Evolutionary conservation across 2,113 vertebrate genomes (phyloP).

Genomic region (Platichthys flesus): DNA sequence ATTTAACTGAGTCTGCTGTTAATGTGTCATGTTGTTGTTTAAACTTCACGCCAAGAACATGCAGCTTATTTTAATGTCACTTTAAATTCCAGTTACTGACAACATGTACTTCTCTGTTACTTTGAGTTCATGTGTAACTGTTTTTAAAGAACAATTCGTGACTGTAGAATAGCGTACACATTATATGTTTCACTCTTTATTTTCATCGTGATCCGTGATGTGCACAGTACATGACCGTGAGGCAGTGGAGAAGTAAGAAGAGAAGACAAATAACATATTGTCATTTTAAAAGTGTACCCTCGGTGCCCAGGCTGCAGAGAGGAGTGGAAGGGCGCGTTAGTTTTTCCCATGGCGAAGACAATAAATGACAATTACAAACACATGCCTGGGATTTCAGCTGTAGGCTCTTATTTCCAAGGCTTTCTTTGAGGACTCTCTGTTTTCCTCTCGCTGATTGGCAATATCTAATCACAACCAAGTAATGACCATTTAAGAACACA

Average conservation of each 20-base stretch:
- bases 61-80: not conserved
- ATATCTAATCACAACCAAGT: slow-evolving; percentile 75
- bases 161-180: not conserved
- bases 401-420: slow-evolving; percentile 66
- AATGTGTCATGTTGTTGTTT: not conserved
- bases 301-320: slow-evolving; percentile 43
- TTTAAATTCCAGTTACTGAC: not conserved
- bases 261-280: slow-evolving; percentile 44
- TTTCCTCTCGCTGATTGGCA: slow-evolving; percentile 69
- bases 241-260: slow-evolving; percentile 1
- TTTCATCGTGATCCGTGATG: not conserved
- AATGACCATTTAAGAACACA: slow-evolving; percentile 53
- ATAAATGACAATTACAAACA: slow-evolving; percentile 81
- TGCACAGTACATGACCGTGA: not conserved
- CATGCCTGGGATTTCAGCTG: slow-evolving; percentile 75
- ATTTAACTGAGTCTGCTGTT: not conserved
- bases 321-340: slow-evolving; percentile 35
- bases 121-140: not conserved
- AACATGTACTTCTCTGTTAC: not conserved
- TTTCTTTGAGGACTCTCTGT: slow-evolving; percentile 53
- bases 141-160: not conserved
- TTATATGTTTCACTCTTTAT: not conserved
- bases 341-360: slow-evolving; percentile 76
- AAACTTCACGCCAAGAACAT: not conserved
- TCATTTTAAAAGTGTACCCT: slow-evolving; percentile 40